These are phyloP conservation scores for Gymnarchus niloticus DNA, from an alignment of 2,113 vertebrate genomes.

Conservation along the genomic window DNA sequence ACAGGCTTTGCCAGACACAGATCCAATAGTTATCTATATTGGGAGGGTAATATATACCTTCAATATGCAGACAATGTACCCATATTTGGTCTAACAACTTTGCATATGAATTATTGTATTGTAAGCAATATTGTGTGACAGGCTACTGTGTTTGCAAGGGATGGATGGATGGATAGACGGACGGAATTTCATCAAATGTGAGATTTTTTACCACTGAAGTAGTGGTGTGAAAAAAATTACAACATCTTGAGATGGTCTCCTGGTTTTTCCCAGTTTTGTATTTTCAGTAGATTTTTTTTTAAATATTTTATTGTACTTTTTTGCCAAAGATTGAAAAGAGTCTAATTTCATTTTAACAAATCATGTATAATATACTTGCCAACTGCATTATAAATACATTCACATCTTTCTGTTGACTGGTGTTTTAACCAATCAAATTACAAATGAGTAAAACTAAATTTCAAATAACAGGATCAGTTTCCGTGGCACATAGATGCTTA, in stretches of 20 bases:
- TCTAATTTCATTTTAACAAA: not conserved
- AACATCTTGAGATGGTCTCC: not conserved
- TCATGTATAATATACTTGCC: not conserved
- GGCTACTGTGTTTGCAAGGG: not conserved
- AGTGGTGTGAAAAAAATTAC: not conserved
- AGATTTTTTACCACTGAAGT: not conserved
- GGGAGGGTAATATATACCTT: not conserved
- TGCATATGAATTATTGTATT: not conserved
- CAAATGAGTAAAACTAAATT: conserved; percentile 9
- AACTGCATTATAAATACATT: not conserved
- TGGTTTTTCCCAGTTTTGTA: not conserved
- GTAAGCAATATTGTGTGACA: not conserved
- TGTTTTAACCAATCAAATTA: not conserved
- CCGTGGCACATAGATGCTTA: conserved; percentile 1
- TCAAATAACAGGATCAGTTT: conserved; percentile 12
- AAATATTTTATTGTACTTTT: not conserved
- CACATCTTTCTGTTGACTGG: not conserved
- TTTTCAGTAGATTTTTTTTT: not conserved
- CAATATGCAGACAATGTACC: not conserved
- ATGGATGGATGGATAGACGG: not conserved
- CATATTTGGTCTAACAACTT: not conserved
- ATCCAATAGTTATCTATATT: too few species aligned
- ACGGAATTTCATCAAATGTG: not conserved
- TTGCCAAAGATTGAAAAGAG: not conserved
- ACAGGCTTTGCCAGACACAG: not conserved